phyloP scores from a whole-genome alignment of 1,140 invertebrate genomes.

The Pachypeltis micranthus region DNA sequence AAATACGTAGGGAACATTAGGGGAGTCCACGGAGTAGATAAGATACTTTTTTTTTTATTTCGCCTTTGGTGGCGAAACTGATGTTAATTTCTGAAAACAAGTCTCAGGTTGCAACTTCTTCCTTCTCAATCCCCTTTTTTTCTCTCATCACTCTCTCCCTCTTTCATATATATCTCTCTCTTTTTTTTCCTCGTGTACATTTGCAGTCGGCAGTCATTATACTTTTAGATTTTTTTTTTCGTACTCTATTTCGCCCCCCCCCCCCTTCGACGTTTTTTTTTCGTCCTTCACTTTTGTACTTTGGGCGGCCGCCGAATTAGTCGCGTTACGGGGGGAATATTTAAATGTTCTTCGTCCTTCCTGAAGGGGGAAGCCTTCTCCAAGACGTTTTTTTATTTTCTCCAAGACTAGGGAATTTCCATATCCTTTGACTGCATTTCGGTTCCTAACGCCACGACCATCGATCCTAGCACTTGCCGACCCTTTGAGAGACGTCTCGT shows the following conservation, averaged over 20 bases:
- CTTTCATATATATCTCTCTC: no score
- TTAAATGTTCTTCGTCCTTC: no score
- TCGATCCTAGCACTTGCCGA: no score
- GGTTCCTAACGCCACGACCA: no score
- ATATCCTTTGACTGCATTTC: no score
- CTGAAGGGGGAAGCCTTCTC: no score
- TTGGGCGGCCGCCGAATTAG: conserved; percentile 14
- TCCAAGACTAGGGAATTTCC: no score
- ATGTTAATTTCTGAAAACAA: conserved; percentile 12
- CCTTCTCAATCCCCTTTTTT: no score
- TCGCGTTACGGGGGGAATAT: conserved; percentile 13
- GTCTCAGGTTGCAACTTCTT: conserved; percentile 13
- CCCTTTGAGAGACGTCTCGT: no score
- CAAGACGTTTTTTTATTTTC: no score
- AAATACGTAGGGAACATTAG: conserved; percentile 8
- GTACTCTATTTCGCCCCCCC: neutral
- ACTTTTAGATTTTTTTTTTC: conserved; percentile 15
- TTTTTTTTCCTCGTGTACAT: conserved; percentile 8
- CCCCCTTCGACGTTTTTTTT: neutral
- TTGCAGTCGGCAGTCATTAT: conserved; percentile 13
- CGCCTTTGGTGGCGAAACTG: conserved; percentile 2
- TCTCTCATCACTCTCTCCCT: no score
- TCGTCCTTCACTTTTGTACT: no score
- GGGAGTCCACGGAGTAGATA: neutral
- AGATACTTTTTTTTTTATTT: conserved; percentile 7